Evolutionary conservation across 2,797 vertebrate species (phyloP), one percentile per base, ranked within the genome.

Genomic region (Dendrocincla fuliginosa): DNA sequence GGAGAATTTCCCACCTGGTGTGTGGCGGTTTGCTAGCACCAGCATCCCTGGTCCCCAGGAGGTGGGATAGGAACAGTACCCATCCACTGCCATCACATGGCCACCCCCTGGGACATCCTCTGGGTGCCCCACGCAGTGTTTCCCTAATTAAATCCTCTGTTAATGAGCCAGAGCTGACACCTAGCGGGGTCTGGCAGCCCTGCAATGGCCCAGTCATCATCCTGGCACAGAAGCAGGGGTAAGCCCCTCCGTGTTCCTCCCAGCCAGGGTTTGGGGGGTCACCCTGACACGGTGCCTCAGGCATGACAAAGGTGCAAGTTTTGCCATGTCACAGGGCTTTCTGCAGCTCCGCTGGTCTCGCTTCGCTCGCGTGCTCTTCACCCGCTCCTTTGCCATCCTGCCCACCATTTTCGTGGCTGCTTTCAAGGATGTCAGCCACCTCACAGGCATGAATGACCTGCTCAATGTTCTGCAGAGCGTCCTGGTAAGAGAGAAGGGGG

Each of bases 381-480:
- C 98, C 9, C 98, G 98, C 75, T 98, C 98, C 79, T 97, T 97
- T 0, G 98, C 98, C 82, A 98, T 98, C 94, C 93, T 98, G 57
- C 98, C 98, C 84, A 98, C 98, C 0, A 28, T 98, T 71, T 91
- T 98, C 0, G 96, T 98, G 77, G 98, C 98, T 0, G 55, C 96
- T 74, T 98, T 98, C 96, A 96, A 97, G 75, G 98, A 98, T 3
- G 75, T 98, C 32, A 81, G 28, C 52, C 97, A 98, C 71, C 95
- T 98, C 71, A 97, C 98, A 0, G 94, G 94, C 68, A 97, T 98
- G 96, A 98, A 98, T 3, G 98, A 98, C 82, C 74, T 98, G 24
- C 98, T 98, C 78, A 98, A 98, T 1, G 98, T 98, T 46, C 96
- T 98, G 42, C 98, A 98, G 95, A 98, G 98, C 77, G 95, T 98